phyloP scores from a whole-genome alignment of 2,888 invertebrate genomes.

The Anorthoa munda region DNA sequence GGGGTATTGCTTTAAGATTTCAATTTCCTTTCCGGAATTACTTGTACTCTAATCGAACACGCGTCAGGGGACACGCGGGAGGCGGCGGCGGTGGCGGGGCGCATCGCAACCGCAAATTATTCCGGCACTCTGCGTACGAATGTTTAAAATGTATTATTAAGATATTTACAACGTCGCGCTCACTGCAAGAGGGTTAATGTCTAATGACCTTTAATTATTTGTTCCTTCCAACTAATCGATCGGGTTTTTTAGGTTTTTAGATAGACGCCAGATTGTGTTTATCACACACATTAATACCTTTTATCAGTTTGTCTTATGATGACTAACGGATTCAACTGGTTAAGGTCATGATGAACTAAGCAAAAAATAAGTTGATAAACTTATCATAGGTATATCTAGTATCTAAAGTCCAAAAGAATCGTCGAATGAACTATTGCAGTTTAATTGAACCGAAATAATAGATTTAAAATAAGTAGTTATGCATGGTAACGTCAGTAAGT shows the following conservation, averaged over 20 bases:
- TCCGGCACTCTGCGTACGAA: constrained; percentile 85
- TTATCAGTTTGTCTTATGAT: background rate
- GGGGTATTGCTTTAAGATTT: constrained; percentile 90
- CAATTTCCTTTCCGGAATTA: constrained; percentile 91
- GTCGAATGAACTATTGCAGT: constrained; percentile 13
- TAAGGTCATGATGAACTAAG: background rate
- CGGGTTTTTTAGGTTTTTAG: background rate
- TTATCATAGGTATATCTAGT: background rate
- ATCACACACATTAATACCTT: background rate
- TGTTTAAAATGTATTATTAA: constrained; percentile 88
- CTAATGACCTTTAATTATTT: constrained; percentile 80
- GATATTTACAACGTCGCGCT: constrained; percentile 78
- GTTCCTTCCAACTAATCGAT: constrained; percentile 46
- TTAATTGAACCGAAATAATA: constrained; percentile 61
- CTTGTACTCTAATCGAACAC: constrained; percentile 90
- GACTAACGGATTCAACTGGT: background rate
- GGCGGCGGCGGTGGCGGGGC: constrained; percentile 73
- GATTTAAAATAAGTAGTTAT: constrained; percentile 82
- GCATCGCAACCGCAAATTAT: constrained; percentile 88
- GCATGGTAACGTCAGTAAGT: constrained; percentile 85
- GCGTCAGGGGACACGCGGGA: constrained; percentile 84
- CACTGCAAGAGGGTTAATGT: constrained; percentile 75
- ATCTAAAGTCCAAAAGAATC: background rate
- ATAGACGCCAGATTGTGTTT: background rate
- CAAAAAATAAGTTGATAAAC: background rate